phyloP scores from a whole-genome alignment of 1,140 invertebrate genomes.

The Eupeodes corollae region DNA sequence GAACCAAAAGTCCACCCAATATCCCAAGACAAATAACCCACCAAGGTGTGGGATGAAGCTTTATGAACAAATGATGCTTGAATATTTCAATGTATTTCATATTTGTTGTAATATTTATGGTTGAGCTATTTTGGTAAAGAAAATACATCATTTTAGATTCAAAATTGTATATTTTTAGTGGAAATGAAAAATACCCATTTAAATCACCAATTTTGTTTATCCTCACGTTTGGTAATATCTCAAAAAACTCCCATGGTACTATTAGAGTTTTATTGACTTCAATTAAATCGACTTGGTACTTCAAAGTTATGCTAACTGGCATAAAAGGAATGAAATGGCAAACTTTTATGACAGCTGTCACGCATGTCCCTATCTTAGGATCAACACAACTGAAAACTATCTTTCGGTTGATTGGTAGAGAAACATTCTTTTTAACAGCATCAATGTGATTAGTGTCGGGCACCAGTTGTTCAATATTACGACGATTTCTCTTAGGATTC shows the following conservation, averaged over 20 bases:
- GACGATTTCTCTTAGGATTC: slow-evolving; percentile 18
- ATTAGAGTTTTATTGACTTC: slow-evolving; percentile 29
- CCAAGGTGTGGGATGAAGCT: no score
- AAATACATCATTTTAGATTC: no score
- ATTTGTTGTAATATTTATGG: slow-evolving; percentile 18
- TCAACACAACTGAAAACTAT: slow-evolving; percentile 34
- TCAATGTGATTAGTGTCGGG: slow-evolving; percentile 30
- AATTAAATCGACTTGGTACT: slow-evolving; percentile 26
- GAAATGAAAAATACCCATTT: neutral
- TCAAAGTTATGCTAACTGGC: slow-evolving; percentile 25
- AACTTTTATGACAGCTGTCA: slow-evolving; percentile 25
- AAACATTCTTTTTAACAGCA: slow-evolving; percentile 21
- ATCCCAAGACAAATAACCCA: slow-evolving; percentile 30
- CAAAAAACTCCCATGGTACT: slow-evolving; percentile 34
- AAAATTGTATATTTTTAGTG: neutral
- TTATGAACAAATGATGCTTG: slow-evolving; percentile 19
- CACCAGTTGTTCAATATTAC: slow-evolving; percentile 19
- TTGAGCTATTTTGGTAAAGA: no score
- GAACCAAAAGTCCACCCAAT: slow-evolving; percentile 22
- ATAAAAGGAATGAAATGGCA: slow-evolving; percentile 26
- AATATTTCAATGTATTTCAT: slow-evolving; percentile 31
- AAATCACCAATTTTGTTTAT: slow-evolving; percentile 24
- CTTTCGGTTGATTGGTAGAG: slow-evolving; percentile 31
- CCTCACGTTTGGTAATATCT: slow-evolving; percentile 19
- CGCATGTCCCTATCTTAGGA: slow-evolving; percentile 22